These are phyloP conservation scores for Arvicanthis niloticus DNA, from an alignment of 2,113 vertebrate genomes.

Conservation along the genomic window DNA sequence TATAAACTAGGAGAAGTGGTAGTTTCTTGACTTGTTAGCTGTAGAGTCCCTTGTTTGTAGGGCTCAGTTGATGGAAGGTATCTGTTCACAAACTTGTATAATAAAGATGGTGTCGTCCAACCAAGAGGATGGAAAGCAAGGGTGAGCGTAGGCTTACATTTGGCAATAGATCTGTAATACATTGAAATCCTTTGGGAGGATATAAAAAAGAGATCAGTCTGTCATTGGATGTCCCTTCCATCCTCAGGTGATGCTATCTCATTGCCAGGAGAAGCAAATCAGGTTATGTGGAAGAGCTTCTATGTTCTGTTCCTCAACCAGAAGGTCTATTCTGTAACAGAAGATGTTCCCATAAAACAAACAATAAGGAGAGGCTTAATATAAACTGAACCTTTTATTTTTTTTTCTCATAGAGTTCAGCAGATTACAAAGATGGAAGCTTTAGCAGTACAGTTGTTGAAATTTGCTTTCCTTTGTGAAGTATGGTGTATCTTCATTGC, in stretches of 20 bases:
- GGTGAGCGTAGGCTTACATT: not conserved
- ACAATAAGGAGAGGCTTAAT: not conserved
- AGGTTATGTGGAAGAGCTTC: not conserved
- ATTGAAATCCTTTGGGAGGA: not conserved
- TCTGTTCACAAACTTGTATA: not conserved
- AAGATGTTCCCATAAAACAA: not conserved
- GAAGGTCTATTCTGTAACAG: not conserved
- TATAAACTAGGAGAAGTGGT: not conserved
- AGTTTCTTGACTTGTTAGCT: constrained; percentile 15
- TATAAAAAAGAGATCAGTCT: not conserved
- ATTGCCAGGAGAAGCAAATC: not conserved
- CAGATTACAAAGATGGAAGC: not conserved
- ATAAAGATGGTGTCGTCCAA: not conserved
- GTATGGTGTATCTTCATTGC: not conserved
- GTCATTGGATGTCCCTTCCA: not conserved
- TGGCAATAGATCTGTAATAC: not conserved
- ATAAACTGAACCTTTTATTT: not conserved
- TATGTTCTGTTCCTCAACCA: not conserved
- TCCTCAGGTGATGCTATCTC: not conserved
- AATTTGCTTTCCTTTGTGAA: not conserved
- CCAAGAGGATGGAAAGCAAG: not conserved
- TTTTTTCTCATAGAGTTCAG: not conserved
- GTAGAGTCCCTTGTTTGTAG: not conserved
- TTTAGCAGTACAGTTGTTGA: not conserved
- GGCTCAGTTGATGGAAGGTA: not conserved